Percentiles rank a stretch among this genome's conserved stretches.
These are phyloP conservation scores for Lasiurus borealis DNA, from an alignment of 2,113 vertebrate genomes.

Conservation along the genomic window DNA sequence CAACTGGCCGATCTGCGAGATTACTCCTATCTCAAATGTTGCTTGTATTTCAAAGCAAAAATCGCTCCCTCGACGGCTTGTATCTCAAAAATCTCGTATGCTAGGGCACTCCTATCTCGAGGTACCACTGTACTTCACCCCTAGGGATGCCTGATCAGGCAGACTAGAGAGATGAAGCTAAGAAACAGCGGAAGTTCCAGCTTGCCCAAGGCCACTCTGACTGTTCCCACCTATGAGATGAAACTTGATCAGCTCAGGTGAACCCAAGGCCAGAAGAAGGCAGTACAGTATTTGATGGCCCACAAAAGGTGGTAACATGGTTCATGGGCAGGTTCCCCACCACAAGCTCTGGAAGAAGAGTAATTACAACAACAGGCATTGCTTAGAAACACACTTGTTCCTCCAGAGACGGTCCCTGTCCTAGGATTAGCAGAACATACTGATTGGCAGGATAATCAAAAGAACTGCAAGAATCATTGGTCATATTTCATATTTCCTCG, in stretches of 20 bases:
- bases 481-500: not conserved
- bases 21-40: too few relatives aligned
- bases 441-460: not conserved
- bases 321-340: not conserved
- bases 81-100: too few relatives aligned
- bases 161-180: not conserved
- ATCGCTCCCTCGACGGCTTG: too few relatives aligned
- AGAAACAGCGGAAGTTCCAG: not conserved
- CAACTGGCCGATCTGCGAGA: too few relatives aligned
- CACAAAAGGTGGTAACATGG: not conserved
- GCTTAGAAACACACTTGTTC: not conserved
- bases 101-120: too few relatives aligned
- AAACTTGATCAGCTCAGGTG: not conserved
- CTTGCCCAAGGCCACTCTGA: not conserved
- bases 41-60: too few relatives aligned
- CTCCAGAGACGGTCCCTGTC: not conserved
- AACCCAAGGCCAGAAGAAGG: not conserved
- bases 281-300: not conserved
- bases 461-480: not conserved
- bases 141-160: not conserved
- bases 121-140: too few relatives aligned
- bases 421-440: not conserved
- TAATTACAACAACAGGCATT: not conserved
- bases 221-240: not conserved
- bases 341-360: not conserved